Conservation (phyloP, 1,140 invertebrate genomes). For the Zaprionus ornatus region DNA sequence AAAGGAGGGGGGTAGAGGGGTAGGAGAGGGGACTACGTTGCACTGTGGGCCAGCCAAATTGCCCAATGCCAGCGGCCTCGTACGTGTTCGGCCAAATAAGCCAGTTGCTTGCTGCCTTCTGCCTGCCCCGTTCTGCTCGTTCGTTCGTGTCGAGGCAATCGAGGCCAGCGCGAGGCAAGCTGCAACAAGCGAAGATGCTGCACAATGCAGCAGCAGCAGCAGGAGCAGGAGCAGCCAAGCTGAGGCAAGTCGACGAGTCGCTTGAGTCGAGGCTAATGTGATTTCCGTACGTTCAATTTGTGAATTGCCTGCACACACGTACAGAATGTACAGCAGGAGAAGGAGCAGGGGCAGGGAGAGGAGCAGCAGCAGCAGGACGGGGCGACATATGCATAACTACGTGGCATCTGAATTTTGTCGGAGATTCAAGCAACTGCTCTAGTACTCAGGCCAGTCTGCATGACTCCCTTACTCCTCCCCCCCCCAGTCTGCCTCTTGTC, state of each 20-base stretch:
- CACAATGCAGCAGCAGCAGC: constrained; percentile 43
- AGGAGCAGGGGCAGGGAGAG: not conserved
- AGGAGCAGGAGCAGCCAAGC: not conserved
- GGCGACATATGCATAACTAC: constrained; percentile 76
- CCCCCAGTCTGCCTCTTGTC: not conserved
- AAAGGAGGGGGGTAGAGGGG: not conserved
- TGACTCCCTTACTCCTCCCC: not conserved
- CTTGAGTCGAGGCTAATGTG: constrained; percentile 66
- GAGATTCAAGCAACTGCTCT: constrained; percentile 8
- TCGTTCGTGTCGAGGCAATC: not conserved
- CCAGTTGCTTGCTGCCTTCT: constrained; percentile 24
- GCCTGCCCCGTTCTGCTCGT: not conserved
- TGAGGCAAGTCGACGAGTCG: constrained; percentile 28
- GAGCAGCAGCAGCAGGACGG: not conserved
- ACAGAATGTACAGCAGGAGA: constrained; percentile 16
- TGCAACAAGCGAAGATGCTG: constrained; percentile 71
- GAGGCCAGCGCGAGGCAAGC: constrained; percentile 16
- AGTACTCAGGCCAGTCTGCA: constrained; percentile 6
- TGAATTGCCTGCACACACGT: constrained; percentile 70
- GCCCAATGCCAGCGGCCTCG: constrained; percentile 71
- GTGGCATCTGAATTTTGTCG: constrained; percentile 72
- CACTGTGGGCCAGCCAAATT: constrained; percentile 50
- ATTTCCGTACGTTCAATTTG: constrained; percentile 79
- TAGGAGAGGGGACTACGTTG: not conserved
- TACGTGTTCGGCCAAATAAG: constrained; percentile 72